These are phyloP conservation scores for Alloscopus bannaensis DNA, from an alignment of 2,888 invertebrate species.

Conservation along the genomic window DNA sequence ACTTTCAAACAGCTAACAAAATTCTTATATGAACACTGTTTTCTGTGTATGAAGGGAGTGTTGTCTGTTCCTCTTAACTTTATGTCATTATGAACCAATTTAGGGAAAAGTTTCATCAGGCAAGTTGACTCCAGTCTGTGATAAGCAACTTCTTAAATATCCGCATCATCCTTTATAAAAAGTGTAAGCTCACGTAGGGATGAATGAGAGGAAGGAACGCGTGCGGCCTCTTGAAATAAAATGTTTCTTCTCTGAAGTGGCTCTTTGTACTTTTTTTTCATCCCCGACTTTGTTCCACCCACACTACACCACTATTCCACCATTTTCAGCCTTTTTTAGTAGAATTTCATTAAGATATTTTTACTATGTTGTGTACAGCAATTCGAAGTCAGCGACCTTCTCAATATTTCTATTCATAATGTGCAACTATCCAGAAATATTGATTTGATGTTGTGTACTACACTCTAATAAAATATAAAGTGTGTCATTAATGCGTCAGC, in stretches of 20 bases:
- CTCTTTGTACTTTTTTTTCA: no score
- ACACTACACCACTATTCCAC: not conserved
- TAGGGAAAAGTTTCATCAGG: slow-evolving; percentile 49
- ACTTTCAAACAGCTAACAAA: no score
- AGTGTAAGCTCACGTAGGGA: not conserved
- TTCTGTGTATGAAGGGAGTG: slow-evolving; percentile 34
- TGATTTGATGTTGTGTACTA: no score
- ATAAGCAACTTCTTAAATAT: not conserved
- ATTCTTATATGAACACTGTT: no score
- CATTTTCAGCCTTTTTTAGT: not conserved
- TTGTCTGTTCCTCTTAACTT: slow-evolving; percentile 54
- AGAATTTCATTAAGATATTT: not conserved
- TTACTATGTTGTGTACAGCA: not conserved
- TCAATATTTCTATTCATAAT: not conserved
- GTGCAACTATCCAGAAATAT: no score
- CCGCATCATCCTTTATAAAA: not conserved
- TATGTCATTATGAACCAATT: slow-evolving; percentile 58
- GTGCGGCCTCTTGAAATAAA: slow-evolving; percentile 16
- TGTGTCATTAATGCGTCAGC: no score
- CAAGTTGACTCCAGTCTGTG: slow-evolving; percentile 38
- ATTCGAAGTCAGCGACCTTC: no score
- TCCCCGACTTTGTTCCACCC: not conserved
- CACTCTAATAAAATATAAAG: no score
- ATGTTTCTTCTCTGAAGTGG: not conserved
- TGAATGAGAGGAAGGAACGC: not conserved